Percentiles rank a stretch among this genome's conserved stretches.
phyloP scores from a whole-genome alignment of 2,797 vertebrate genomes.

The Notoglanidium macrostoma region DNA sequence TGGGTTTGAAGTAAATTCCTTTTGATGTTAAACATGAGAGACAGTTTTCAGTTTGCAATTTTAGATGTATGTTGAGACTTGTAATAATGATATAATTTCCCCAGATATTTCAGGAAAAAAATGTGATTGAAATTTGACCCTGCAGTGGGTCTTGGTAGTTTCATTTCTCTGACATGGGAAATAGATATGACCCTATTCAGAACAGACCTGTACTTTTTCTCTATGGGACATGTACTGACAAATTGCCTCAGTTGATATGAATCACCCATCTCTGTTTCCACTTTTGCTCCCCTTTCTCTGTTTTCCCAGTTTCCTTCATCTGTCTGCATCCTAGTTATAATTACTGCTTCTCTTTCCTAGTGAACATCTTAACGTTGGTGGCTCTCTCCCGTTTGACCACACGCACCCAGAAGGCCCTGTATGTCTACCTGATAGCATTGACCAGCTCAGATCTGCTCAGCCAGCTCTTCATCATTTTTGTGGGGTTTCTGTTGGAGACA shows the following conservation, averaged over 20 bases:
- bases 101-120: background rate
- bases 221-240: background rate
- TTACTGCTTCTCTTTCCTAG: conserved; percentile 62
- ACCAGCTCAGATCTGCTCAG: conserved; percentile 86
- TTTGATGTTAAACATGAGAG: background rate
- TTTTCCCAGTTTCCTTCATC: background rate
- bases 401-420: conserved; percentile 86
- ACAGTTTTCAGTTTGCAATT: background rate
- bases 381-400: conserved; percentile 81
- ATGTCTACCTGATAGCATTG: conserved; percentile 88
- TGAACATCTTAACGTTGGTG: conserved; percentile 84
- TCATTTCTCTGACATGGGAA: background rate
- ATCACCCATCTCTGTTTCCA: background rate
- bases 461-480: conserved; percentile 91
- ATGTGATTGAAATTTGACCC: background rate
- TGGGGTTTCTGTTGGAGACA: conserved; percentile 90
- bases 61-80: background rate
- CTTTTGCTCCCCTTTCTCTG: background rate
- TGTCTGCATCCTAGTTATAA: conserved; percentile 17
- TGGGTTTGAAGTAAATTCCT: background rate
- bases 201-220: background rate
- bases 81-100: background rate
- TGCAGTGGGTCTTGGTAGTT: background rate
- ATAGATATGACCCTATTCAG: background rate
- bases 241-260: background rate